These are phyloP conservation scores for Bombus huntii DNA, from an alignment of 1,140 invertebrate species.

Conservation along the genomic window DNA sequence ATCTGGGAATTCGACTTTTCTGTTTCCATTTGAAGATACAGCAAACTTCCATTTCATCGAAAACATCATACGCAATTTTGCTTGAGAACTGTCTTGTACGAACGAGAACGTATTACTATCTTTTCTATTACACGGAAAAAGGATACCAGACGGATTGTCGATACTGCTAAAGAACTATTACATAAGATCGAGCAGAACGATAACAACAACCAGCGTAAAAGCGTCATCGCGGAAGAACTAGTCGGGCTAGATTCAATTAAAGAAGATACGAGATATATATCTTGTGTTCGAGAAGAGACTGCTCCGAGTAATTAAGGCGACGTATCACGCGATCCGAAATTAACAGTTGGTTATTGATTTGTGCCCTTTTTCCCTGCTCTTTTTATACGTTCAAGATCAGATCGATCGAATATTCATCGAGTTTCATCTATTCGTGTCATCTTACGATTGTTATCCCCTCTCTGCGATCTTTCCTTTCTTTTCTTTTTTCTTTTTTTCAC, in stretches of 20 bases:
- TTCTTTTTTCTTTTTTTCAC: too few species aligned
- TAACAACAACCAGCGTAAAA: background rate
- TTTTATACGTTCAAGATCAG: background rate
- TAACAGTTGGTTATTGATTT: slow-evolving; percentile 29
- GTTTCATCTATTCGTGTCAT: background rate
- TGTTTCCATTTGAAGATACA: background rate
- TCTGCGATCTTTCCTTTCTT: too few species aligned
- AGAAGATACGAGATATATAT: slow-evolving; percentile 32
- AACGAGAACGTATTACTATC: background rate
- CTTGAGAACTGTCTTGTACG: background rate
- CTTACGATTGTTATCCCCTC: background rate
- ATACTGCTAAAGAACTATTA: background rate
- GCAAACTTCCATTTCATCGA: background rate
- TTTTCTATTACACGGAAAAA: background rate
- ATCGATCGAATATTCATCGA: background rate
- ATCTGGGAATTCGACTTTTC: background rate
- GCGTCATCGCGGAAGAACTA: background rate
- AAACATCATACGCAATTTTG: background rate
- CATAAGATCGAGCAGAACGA: background rate
- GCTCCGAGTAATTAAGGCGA: slow-evolving; percentile 25
- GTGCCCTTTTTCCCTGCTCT: background rate
- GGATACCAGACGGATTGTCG: background rate
- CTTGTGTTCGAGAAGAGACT: background rate
- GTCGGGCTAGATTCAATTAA: slow-evolving; percentile 33
- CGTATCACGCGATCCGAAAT: slow-evolving; percentile 42